Evolutionary conservation across 2,888 invertebrate genomes (phyloP).

Genomic region (Agrochola macilenta): DNA sequence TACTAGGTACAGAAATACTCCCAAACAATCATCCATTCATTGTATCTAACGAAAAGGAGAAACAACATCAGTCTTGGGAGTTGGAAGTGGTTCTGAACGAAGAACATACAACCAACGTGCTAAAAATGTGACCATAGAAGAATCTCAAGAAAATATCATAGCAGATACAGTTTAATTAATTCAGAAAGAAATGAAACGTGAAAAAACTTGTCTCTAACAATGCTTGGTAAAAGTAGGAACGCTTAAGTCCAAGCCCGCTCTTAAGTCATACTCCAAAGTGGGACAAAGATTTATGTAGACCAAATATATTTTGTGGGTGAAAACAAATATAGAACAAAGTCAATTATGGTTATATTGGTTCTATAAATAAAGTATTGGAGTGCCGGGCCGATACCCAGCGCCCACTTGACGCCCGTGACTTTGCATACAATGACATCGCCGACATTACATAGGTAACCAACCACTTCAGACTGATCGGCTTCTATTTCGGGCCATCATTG

Average conservation of each 20-base stretch:
- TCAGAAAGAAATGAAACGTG: too few relatives aligned
- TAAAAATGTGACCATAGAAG: neutral
- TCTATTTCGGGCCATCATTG: slow-evolving; percentile 49
- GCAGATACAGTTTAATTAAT: neutral
- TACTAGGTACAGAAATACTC: too few relatives aligned
- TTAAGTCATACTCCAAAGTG: slow-evolving; percentile 14
- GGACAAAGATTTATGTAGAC: slow-evolving; percentile 21
- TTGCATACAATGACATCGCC: slow-evolving; percentile 43
- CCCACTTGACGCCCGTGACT: slow-evolving; percentile 65
- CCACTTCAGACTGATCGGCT: slow-evolving; percentile 38
- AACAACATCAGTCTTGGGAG: neutral
- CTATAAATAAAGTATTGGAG: slow-evolving; percentile 61
- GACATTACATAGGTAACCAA: slow-evolving; percentile 41
- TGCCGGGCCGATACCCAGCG: slow-evolving; percentile 48
- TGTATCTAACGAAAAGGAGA: neutral
- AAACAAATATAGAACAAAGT: slow-evolving; percentile 31
- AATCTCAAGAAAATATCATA: neutral
- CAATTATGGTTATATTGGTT: slow-evolving; percentile 38
- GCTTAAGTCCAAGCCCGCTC: neutral
- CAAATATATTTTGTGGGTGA: slow-evolving; percentile 10
- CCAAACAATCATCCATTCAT: neutral
- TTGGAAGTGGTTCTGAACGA: neutral
- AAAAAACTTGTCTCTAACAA: neutral
- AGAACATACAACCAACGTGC: neutral
- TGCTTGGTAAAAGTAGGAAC: neutral